Evolutionary conservation across 2,797 vertebrate genomes (phyloP).

Genomic region (Pseudotriccus pelzelni): DNA sequence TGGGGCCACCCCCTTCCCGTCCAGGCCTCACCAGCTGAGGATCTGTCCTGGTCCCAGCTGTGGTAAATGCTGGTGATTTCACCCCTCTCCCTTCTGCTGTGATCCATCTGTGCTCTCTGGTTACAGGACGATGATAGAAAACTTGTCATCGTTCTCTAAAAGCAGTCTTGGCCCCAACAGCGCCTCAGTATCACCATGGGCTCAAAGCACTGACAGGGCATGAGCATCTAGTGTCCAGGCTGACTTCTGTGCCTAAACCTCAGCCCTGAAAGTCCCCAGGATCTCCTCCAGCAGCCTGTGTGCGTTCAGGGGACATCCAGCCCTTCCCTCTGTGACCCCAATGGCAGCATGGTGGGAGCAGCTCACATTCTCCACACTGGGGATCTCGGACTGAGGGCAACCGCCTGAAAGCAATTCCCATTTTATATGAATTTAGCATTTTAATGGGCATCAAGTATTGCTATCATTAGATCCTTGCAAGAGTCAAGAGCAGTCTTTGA

Average conservation of each 20-base stretch:
- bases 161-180: rapidly evolving
- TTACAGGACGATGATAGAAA: no score
- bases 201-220: background rate
- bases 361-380: background rate
- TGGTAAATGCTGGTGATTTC: background rate
- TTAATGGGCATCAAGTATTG: background rate
- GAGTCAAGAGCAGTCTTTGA: background rate
- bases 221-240: rapidly evolving
- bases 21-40: background rate
- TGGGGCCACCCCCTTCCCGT: background rate
- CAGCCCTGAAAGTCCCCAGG: no score
- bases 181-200: background rate
- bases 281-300: background rate
- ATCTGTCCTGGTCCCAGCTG: background rate
- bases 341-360: rapidly evolving
- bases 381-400: background rate
- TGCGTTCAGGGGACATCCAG: rapidly evolving
- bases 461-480: background rate
- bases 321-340: background rate
- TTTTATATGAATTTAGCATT: background rate
- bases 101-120: background rate
- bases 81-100: background rate
- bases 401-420: background rate
- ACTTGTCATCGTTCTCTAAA: background rate
- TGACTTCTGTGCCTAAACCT: background rate